These are phyloP conservation scores for Phenacoccus solenopsis DNA, from an alignment of 1,140 invertebrate genomes.

Conservation along the genomic window DNA sequence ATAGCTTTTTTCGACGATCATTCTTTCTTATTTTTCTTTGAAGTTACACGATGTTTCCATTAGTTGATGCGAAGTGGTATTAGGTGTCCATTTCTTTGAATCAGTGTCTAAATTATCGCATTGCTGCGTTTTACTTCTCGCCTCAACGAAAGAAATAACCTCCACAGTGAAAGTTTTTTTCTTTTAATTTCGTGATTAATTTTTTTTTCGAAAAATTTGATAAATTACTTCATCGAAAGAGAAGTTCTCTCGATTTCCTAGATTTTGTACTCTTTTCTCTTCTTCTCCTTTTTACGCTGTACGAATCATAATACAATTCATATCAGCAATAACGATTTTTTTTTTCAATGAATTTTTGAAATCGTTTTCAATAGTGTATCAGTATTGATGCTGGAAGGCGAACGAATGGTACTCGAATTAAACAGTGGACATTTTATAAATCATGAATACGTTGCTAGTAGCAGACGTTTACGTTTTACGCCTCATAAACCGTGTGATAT, in stretches of 20 bases:
- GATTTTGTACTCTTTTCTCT: no score
- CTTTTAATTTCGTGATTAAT: neutral
- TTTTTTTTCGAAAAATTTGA: no score
- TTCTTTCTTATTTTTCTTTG: slow-evolving; percentile 3
- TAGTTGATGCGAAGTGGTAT: neutral
- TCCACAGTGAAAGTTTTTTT: neutral
- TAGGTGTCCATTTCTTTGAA: neutral
- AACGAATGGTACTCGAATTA: neutral
- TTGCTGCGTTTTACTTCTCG: no score
- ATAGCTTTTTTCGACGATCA: neutral
- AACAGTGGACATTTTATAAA: neutral
- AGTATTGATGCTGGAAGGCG: neutral
- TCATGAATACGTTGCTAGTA: neutral
- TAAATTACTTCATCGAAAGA: no score
- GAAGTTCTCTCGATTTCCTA: no score
- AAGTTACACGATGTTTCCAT: neutral
- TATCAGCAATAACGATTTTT: no score
- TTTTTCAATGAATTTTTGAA: no score
- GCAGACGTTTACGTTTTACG: neutral
- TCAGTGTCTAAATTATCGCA: neutral
- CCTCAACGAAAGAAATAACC: no score
- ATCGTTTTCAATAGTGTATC: no score
- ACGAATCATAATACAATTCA: no score
- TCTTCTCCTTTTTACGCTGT: no score
- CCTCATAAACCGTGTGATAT: neutral